Base-by-base conservation (phyloP, 2,113 vertebrate genomes). In the Brienomyrus longianalis region DNA sequence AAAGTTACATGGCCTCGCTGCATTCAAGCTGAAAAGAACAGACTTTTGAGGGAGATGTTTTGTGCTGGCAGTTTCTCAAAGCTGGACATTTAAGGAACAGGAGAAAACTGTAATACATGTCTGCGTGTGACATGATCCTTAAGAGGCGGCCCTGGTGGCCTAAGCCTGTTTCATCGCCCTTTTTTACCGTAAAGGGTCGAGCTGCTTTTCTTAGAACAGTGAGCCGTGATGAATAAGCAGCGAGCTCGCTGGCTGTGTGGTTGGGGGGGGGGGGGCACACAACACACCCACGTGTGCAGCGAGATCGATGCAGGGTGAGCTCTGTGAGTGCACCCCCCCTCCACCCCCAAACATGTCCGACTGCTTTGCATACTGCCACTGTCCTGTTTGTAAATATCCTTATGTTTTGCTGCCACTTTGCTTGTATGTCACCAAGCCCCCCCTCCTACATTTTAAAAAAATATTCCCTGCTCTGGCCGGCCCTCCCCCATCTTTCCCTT, bases 141-240 rank as follows among this genome's bases (percentile, higher is more conserved):
- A 74, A 35, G 27, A 1, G 27, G 13, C 11, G 0, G 62, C 27
- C n/a, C 4, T 74, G 70, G 70, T 2, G 13, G 11, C 4, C 9
- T n/a, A 59, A 23, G 11, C n/a, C 23, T 4, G 3, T 15, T 23
- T 74, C 1, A 10, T 35, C 11, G 27, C 8, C 62, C 9, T 9
- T n/a, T 70, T 13, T 17, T 15, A 39, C 74, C 5, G 5, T 80
- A 80, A 43, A 43, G 35, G 74, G 74, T 43, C 17, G 13, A 19
- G 74, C 31, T 19, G 35, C 11, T 39, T 43, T 43, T 43, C 74
- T 80, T 43, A 93, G 93, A 91, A 93, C 92, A 94, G 93, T 91
- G 7, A 87, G 90, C 0, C 93, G 94, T 92, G 92, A 92, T 93
- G 94, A 94, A 95, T 94, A 95, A 90, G 87, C 90, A 89, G 45